These are phyloP conservation scores for Murina feae DNA, from an alignment of 2,113 vertebrate species.

Conservation along the genomic window DNA sequence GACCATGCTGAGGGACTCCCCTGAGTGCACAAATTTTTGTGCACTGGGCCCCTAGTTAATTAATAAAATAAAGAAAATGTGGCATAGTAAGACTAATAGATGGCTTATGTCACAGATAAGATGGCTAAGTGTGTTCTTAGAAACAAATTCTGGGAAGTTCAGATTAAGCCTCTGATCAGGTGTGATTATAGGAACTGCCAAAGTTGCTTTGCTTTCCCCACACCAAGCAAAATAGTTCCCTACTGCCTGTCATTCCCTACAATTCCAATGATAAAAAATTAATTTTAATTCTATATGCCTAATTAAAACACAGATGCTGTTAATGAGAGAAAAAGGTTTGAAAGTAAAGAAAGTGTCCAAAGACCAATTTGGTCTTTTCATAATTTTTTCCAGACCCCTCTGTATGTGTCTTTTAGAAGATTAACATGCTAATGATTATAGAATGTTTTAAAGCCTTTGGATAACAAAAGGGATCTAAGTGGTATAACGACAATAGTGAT, in stretches of 20 bases:
- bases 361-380: neutral
- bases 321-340: neutral
- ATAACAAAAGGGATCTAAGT: neutral
- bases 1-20: too few relatives aligned
- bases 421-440: neutral
- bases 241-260: neutral
- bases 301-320: neutral
- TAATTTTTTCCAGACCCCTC: neutral
- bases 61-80: neutral
- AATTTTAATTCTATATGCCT: neutral
- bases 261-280: neutral
- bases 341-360: neutral
- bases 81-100: neutral
- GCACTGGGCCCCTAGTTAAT: too few relatives aligned
- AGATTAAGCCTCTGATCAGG: neutral
- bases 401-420: neutral
- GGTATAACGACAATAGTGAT: neutral
- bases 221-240: neutral
- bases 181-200: neutral
- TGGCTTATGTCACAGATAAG: neutral
- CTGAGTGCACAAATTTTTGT: too few relatives aligned
- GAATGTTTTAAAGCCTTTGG: neutral
- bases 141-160: neutral
- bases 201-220: neutral
- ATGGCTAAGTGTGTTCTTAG: neutral